Percentiles rank a stretch among this genome's conserved stretches.
phyloP scores from a whole-genome alignment of 2,888 invertebrate genomes.

The Campoplex capitator region DNA sequence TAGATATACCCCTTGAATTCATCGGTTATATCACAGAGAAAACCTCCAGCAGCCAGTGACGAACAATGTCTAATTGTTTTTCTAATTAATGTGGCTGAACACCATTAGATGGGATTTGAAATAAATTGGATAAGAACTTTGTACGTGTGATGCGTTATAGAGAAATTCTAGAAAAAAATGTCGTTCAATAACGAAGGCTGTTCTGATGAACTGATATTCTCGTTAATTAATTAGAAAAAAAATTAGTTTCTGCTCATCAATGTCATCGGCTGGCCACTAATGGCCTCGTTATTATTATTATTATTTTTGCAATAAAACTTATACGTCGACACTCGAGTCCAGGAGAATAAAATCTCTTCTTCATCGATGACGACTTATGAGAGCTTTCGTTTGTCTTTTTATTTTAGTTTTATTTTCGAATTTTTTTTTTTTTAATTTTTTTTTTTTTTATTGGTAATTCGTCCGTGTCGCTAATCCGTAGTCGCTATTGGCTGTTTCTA shows the following conservation, averaged over 20 bases:
- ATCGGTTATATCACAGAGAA: slow-evolving; percentile 77
- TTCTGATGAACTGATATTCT: not conserved
- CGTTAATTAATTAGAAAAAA: slow-evolving; percentile 33
- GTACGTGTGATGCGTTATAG: not conserved
- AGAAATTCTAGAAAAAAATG: not conserved
- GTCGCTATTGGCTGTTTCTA: slow-evolving; percentile 64
- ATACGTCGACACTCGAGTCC: slow-evolving; percentile 68
- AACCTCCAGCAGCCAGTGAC: slow-evolving; percentile 66
- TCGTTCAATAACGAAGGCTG: not conserved
- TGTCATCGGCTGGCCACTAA: slow-evolving; percentile 58
- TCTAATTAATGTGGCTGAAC: slow-evolving; percentile 13
- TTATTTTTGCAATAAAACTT: slow-evolving; percentile 44
- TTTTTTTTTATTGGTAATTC: slow-evolving; percentile 52
- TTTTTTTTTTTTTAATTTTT: slow-evolving; percentile 54
- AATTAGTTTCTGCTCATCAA: slow-evolving; percentile 46
- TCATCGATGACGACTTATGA: slow-evolving; percentile 62
- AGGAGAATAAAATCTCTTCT: slow-evolving; percentile 60
- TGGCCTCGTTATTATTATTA: slow-evolving; percentile 56
- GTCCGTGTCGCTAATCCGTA: slow-evolving; percentile 67
- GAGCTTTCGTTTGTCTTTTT: slow-evolving; percentile 61
- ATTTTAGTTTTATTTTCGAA: slow-evolving; percentile 48
- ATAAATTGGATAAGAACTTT: not conserved
- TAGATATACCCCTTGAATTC: slow-evolving; percentile 67
- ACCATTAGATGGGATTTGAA: not conserved
- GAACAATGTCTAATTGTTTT: slow-evolving; percentile 47